Evolutionary conservation across 2,113 vertebrate species (phyloP).

Genomic region (Trematocara marginatum): DNA sequence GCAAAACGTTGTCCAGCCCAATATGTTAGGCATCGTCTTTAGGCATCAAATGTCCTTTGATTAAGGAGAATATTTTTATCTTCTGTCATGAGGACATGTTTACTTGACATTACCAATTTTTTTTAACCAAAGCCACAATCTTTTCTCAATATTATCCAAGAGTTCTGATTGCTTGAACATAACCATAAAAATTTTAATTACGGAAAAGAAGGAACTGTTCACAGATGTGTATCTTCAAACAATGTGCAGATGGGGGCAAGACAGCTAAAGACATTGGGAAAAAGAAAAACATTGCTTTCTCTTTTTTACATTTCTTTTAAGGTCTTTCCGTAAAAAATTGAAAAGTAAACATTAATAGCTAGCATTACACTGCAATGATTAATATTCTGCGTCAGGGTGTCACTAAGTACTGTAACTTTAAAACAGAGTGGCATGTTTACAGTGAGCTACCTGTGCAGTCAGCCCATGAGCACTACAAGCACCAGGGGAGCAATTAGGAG

Average conservation of each 20-base stretch:
- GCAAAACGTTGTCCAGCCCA: not conserved
- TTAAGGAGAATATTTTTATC: not conserved
- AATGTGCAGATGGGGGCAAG: not conserved
- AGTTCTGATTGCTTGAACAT: not conserved
- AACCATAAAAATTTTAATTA: slow-evolving; percentile 12
- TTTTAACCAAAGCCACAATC: not conserved
- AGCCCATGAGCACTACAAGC: not conserved
- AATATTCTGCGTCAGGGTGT: not conserved
- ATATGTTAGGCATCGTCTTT: not conserved
- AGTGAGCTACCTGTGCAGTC: not conserved
- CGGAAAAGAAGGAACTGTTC: not conserved
- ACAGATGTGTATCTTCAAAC: slow-evolving; percentile 10
- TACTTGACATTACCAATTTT: not conserved
- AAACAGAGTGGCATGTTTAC: not conserved
- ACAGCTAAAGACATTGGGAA: not conserved
- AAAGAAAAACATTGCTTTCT: not conserved
- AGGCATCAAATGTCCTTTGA: not conserved
- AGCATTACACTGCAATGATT: not conserved
- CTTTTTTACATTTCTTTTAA: not conserved
- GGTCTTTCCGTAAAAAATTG: not conserved
- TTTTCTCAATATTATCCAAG: not conserved
- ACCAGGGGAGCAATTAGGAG: slow-evolving; percentile 13
- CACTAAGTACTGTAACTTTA: not conserved
- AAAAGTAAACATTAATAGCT: not conserved
- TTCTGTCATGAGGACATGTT: not conserved